A percentile compares a stretch with the other conserved stretches of the same genome.
phyloP scores from a whole-genome alignment of 1,140 invertebrate genomes.

The Glossosoma conforme region DNA sequence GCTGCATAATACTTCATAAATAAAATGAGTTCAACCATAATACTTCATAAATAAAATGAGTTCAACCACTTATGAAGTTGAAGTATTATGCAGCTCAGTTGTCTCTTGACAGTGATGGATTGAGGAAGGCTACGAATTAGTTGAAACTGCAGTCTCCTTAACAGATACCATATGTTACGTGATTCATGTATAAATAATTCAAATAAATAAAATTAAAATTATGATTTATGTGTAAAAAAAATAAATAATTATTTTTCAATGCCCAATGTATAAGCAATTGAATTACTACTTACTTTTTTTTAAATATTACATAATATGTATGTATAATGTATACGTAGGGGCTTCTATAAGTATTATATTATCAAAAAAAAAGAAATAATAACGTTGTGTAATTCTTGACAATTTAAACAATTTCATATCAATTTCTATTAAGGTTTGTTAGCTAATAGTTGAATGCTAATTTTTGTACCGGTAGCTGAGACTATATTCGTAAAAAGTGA shows the following conservation, averaged over 20 bases:
- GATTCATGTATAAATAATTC: too few species aligned
- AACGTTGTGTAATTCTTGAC: slow-evolving; percentile 16
- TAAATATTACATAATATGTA: neutral
- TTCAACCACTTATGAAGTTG: too few species aligned
- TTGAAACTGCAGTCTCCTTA: too few species aligned
- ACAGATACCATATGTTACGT: too few species aligned
- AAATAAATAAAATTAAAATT: neutral
- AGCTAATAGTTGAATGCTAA: slow-evolving; percentile 18
- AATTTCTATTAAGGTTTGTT: slow-evolving; percentile 19
- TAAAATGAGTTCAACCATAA: too few species aligned
- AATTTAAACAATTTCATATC: slow-evolving; percentile 28
- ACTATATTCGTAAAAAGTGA: too few species aligned
- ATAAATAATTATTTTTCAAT: neutral
- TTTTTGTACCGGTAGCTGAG: slow-evolving; percentile 20
- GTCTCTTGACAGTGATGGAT: too few species aligned
- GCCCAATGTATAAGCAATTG: neutral
- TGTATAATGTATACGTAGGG: neutral
- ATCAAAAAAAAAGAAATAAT: neutral
- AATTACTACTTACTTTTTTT: neutral
- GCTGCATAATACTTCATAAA: too few species aligned
- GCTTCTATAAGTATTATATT: neutral
- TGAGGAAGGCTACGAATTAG: too few species aligned
- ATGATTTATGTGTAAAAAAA: neutral
- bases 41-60: too few species aligned
- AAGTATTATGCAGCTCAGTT: too few species aligned